These are phyloP conservation scores for Camptogramma bilineatum DNA, from an alignment of 2,888 invertebrate genomes.

Conservation along the genomic window DNA sequence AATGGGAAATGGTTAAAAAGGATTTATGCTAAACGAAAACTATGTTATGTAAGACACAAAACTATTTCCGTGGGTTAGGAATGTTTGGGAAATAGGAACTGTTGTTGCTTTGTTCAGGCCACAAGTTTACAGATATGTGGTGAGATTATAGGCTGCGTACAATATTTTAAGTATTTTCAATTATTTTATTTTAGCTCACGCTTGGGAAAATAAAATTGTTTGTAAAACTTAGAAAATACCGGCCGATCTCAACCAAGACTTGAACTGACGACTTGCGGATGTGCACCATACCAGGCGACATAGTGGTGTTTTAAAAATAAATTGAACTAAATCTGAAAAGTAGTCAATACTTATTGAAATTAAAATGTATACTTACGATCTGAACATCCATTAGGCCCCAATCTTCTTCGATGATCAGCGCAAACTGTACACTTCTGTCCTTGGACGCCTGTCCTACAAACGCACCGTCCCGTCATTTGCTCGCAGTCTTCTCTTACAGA, in stretches of 20 bases:
- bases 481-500: constrained; percentile 96
- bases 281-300: too few species aligned
- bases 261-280: too few species aligned
- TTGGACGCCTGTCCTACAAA: constrained; percentile 92
- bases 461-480: constrained; percentile 96
- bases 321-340: background rate
- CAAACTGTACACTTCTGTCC: constrained; percentile 95
- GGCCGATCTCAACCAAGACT: too few species aligned
- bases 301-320: too few species aligned
- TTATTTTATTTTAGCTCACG: too few species aligned
- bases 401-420: constrained; percentile 90
- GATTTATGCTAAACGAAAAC: constrained; percentile 46
- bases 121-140: background rate
- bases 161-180: too few species aligned
- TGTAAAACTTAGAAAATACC: too few species aligned
- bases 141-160: background rate
- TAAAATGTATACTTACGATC: constrained; percentile 70
- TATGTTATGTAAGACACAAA: constrained; percentile 41
- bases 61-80: constrained; percentile 34
- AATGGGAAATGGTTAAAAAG: constrained; percentile 46
- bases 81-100: constrained; percentile 24
- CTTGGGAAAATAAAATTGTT: too few species aligned
- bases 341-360: background rate
- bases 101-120: constrained; percentile 7
- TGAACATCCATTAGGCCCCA: constrained; percentile 89